Evolutionary conservation across 1,140 invertebrate species (phyloP), one percentile per base, ranked within the genome.

Genomic region (Saccostrea cuccullata): DNA sequence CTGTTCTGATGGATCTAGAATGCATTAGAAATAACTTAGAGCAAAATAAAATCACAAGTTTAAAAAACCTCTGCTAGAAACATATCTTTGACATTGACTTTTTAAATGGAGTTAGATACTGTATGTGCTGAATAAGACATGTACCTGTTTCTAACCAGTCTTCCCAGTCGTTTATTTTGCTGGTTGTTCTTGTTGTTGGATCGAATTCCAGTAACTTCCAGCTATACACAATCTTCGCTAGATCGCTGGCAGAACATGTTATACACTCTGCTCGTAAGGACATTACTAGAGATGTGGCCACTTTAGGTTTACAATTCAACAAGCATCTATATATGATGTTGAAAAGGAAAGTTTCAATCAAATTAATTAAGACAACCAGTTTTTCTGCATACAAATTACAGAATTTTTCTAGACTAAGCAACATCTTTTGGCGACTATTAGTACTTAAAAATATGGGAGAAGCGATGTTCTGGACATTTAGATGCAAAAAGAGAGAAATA

Each of bases 251-350:
- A 26, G 83, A 23, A 87, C 89, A 89, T 11, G 84, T 84, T 17
- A 64, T 55, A 84, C 89, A 90, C 5, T 70, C 55, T 26, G 85
- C 89, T 47, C 77, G 13, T 26, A 90, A 55, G 11, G 89, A 90
- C 60, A 90, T 58, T 8, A 88, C 82, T 11, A 87, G 86, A 12
- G 84, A 88, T 20, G 58, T 86, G 1, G 89, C 87, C 20, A 85
- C 86, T 40, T 86, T 90, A 58, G 82, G 55, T 58, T 86, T 88
- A 47, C 89, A 90, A 40, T 90, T 90, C 5, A 90, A 40, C 13
- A 82, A 30, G 85, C 89, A 90, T 17, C 89, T 90, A n/a, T n/a
- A 83, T 67, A 56, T 36, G 17, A 6, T 20, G 58, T 64, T 20
- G 1, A 9, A 47, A 47, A 47, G 47, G 47, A 2, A 8, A 47